Base-by-base conservation (phyloP, 1,140 invertebrate genomes). In the Teleogryllus occipitalis region DNA sequence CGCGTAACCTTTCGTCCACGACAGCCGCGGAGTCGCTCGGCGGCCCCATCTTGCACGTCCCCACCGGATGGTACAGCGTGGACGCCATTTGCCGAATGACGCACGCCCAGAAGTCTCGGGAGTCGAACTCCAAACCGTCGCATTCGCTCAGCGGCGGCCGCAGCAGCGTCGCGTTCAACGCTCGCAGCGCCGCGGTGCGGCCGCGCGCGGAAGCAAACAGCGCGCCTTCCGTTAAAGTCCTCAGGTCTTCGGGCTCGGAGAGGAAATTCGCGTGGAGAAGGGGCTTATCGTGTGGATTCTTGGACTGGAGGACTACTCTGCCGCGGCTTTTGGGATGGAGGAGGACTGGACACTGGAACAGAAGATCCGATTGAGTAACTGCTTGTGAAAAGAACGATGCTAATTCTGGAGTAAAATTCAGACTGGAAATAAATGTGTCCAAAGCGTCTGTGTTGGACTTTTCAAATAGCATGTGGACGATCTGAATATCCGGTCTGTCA, bases 41-140 rank as follows among this genome's bases (percentile, higher is more conserved):
- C 8, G 80, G 80, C 0, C 78, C 80, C 80, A 81, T 81, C n/a
- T 76, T 75, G 27, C 80, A 81, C 10, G 80, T 81, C 21, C 78
- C 78, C 72, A 80, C 76, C 7, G 80, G 80, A 21, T 81, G 80
- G 78, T 80, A 81, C 0, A 81, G 18, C 15, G 80, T 86, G 2
- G 79, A 21, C 3, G 82, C 47, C 22, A 77, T 47, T 7, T 92
- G 87, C 47, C 86, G 87, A 7, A 92, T 86, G 15, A 90, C 89
- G 83, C 93, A 94, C 74, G 84, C 84, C 90, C 91, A 93, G 82
- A 92, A 93, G 0, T 88, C 87, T 74, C 89, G 86, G 5, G 88
- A 87, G n/a, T 87, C 85, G 80, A 89, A 90, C 8, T 48, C 10
- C 0, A 86, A 83, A 0, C 83, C 74, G 14, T 87, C 84, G 83